Base-by-base conservation (phyloP, 2,113 vertebrate species). In the Pseudopodoces humilis region DNA sequence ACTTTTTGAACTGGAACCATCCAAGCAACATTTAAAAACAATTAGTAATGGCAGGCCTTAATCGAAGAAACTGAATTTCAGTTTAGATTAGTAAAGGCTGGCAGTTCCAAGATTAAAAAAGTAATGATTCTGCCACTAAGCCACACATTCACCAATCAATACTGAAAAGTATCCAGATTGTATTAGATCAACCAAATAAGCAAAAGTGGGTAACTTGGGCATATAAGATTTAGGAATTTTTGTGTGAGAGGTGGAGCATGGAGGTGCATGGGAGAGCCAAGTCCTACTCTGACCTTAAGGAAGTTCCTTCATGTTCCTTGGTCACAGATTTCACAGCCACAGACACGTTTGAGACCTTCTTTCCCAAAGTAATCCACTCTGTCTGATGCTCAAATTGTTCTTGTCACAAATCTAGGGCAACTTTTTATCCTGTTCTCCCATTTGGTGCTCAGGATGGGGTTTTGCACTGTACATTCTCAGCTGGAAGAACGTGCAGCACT, bases 91-190 rank as follows among this genome's bases (percentile, higher is more conserved):
- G 96, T 94, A 90, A 86, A 62, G 83, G 64, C 52, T 97, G 95
- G 95, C 93, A 97, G 93, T 92, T 97, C 67, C 86, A 89, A 97
- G 93, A 98, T 98, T 98, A 96, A 98, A 97, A 98, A 97, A 95
- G 84, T 97, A 98, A 98, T 96, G 95, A 98, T 97, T 97, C 92
- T 96, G 91, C 95, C 96, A 97, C 97, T 97, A 96, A 96, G 82
- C 50, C 95, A 96, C 94, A 84, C 91, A 97, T 95, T 72, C 35
- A 96, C 71, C 92, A 94, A 97, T 98, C 97, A 94, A 97, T 97
- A 97, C 63, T 41, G 80, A 88, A 95, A 96, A 97, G 63, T 81
- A 97, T 95, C 95, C 83, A 92, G 78, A 94, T 95, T 96, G 97
- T 96, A 92, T 96, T 96, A 96, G 82, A 95, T 83, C 47, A 93